A percentile compares a stretch with the other conserved stretches of the same genome.
Conservation (phyloP, 2,888 invertebrate genomes). For the Rhagonycha lutea region DNA sequence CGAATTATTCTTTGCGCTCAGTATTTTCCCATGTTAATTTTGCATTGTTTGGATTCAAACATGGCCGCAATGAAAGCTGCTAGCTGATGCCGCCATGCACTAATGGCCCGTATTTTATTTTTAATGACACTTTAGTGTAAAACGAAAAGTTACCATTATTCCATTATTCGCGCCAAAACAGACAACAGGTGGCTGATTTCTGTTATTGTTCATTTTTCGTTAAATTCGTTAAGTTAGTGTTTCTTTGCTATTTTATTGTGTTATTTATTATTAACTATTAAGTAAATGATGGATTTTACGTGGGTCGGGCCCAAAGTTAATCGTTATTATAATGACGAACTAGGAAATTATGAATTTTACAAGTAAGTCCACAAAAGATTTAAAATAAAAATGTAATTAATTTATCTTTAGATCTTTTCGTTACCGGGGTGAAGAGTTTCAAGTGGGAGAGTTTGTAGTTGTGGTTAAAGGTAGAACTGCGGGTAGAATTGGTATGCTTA, state of each 20-base stretch:
- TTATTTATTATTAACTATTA: background rate
- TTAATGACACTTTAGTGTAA: background rate
- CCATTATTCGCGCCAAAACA: background rate
- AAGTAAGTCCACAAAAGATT: slow-evolving; percentile 8
- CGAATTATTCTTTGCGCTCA: too few species aligned
- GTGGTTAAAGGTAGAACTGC: background rate
- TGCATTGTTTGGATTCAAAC: too few species aligned
- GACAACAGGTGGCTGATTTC: background rate
- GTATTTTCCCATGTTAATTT: too few species aligned
- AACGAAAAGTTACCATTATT: background rate
- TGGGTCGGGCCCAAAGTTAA: slow-evolving; percentile 4
- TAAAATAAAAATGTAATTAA: background rate
- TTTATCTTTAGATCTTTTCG: slow-evolving; percentile 18
- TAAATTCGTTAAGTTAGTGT: background rate
- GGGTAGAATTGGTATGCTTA: slow-evolving; percentile 13
- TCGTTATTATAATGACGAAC: background rate
- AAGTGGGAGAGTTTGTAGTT: slow-evolving; percentile 20
- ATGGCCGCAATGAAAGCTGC: too few species aligned
- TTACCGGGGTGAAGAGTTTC: slow-evolving; percentile 13
- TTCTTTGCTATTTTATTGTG: background rate
- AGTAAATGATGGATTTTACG: background rate
- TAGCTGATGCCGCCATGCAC: too few species aligned
- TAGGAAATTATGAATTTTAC: slow-evolving; percentile 8
- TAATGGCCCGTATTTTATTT: too few species aligned
- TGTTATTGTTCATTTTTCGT: background rate